Base-by-base conservation (phyloP, 2,888 invertebrate genomes). In the Agrenia bidenticulata region DNA sequence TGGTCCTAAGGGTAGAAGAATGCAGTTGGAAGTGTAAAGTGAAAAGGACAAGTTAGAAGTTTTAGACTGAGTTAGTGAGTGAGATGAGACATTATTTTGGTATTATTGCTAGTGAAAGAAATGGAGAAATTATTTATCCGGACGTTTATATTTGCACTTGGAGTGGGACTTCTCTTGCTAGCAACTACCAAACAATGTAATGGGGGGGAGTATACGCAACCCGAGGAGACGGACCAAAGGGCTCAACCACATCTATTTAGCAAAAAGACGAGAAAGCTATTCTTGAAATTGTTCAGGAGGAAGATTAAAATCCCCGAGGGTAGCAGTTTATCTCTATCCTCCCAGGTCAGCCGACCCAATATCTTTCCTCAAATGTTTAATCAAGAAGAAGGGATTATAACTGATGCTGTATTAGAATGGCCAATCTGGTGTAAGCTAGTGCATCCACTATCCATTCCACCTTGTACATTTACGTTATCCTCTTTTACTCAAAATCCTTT, bases 301-400 rank as follows among this genome's bases (percentile, higher is more conserved):
- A 60, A 54, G 39, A 54, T 71, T 17, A 69, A 64, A 45, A 60
- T 72, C 17, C 72, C 69, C 15, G 51, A 53, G n/a, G 61, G 64
- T 11, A 69, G 66, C 19, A 4, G 23, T 9, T 54, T 71, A 7
- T 65, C 64, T 24, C 55, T 73, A 4, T 61, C 67, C 0, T 45
- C 64, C 41, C 73, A 73, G 57, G 64, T 73, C 19, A 69, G 67
- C 51, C 39, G 66, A 42, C 71, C 73, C 2, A 68, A 73, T 57
- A 59, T 73, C 27, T 53, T 64, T 1, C 67, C 73, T 7, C 65
- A 67, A 41, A 49, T 71, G 1, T 69, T 71, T 39, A 63, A 57
- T 58, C 64, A 71, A 42, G 63, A 55, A 19, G 71, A 73, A 45
- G 73, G 66, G 2, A 66, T 73, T 23, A 64, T 73, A 53, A n/a